phyloP scores from a whole-genome alignment of 2,113 vertebrate species.

The Brachyistius frenatus region DNA sequence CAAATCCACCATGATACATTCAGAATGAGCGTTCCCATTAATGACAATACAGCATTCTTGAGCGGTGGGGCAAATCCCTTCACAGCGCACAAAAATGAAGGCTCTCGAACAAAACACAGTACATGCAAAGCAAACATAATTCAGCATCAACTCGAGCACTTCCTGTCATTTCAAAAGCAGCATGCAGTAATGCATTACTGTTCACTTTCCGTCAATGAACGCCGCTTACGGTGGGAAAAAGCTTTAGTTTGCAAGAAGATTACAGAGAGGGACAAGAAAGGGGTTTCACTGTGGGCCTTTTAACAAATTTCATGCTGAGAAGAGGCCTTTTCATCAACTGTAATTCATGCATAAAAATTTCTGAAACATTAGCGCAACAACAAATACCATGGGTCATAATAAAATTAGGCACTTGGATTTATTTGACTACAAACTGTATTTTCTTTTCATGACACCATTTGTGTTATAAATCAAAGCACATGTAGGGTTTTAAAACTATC shows the following conservation, averaged over 20 bases:
- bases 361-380: background rate
- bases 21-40: slow-evolving; percentile 47
- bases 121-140: slow-evolving; percentile 51
- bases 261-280: slow-evolving; percentile 4
- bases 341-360: slow-evolving; percentile 10
- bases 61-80: slow-evolving; percentile 50
- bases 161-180: slow-evolving; percentile 56
- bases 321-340: background rate
- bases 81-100: slow-evolving; percentile 51
- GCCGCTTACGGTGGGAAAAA: slow-evolving; percentile 18
- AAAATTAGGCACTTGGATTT: background rate
- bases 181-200: slow-evolving; percentile 37
- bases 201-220: slow-evolving; percentile 46
- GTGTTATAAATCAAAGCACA: background rate
- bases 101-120: slow-evolving; percentile 45
- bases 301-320: slow-evolving; percentile 13
- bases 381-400: background rate
- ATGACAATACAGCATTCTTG: slow-evolving; percentile 56
- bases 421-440: background rate
- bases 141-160: slow-evolving; percentile 47
- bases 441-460: background rate
- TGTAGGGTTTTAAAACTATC: background rate
- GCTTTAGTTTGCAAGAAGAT: slow-evolving; percentile 19
- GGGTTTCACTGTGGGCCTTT: slow-evolving; percentile 6
- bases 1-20: slow-evolving; percentile 8